phyloP scores from a whole-genome alignment of 2,888 invertebrate species.

The Macrosiphum euphorbiae region DNA sequence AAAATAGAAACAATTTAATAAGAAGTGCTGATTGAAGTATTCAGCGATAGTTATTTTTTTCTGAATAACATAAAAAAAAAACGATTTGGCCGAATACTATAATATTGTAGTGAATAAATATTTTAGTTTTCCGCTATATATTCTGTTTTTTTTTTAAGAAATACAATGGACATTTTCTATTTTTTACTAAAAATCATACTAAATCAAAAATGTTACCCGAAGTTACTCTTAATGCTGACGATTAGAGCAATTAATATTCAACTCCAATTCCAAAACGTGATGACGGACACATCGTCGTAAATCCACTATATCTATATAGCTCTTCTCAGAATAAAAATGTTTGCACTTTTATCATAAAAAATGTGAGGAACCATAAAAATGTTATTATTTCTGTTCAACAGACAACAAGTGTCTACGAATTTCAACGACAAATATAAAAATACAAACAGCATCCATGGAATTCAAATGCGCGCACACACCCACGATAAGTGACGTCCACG shows the following conservation, averaged over 20 bases:
- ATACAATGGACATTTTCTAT: not conserved
- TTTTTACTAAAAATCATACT: not conserved
- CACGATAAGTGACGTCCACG: not conserved
- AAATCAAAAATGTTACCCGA: not conserved
- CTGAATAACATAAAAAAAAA: no score
- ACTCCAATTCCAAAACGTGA: not conserved
- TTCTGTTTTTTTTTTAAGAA: not conserved
- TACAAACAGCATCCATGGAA: not conserved
- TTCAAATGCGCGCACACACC: not conserved
- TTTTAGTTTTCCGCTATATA: no score
- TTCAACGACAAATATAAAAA: not conserved
- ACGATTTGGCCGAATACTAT: no score
- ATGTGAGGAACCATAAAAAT: not conserved
- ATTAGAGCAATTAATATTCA: not conserved
- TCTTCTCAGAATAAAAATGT: not conserved
- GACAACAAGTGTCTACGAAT: not conserved
- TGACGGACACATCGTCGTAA: not conserved
- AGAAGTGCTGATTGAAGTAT: not conserved
- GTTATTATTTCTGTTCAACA: not conserved
- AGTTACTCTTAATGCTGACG: not conserved
- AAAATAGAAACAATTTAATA: not conserved
- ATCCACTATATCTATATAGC: not conserved
- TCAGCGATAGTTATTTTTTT: not conserved
- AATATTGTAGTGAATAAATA: no score
- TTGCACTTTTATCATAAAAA: not conserved